Evolutionary conservation across 2,797 vertebrate species (phyloP), one percentile per base, ranked within the genome.

Genomic region (Enteromius afrohamiltoni): DNA sequence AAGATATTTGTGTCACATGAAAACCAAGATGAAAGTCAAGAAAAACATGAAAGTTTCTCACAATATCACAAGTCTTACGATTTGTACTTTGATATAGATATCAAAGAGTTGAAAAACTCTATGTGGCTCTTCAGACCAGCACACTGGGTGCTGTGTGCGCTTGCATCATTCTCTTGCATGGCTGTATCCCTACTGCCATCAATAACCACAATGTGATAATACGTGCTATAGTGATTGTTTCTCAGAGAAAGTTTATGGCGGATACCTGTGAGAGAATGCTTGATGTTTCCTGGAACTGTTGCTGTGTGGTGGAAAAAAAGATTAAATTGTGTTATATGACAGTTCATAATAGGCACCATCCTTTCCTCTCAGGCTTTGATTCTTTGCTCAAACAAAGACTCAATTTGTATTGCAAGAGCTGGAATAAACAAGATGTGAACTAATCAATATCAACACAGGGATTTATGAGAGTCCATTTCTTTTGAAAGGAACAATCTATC

Each of bases 381-480:
- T 74, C 69, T 37, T 26, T 37, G 8, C 34, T 49, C 60, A 23
- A 76, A 67, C 13, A 53, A 85, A 71, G 42, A 71, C 71, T 78
- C 65, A 31, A 55, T 77, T 51, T 77, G 29, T 81, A 62, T 47
- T 51, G 26, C 16, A 49, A 76, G 71, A 37, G 47, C 49, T 37
- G 70, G 58, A 65, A 64, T 75, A 37, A 81, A 85, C 64, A 42
- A 42, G 29, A 82, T 62, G 65, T 16, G 23, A 70, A 45, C 10
- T 0, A 78, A 77, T 85, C 79, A 65, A 79, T 82, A 85, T 40
- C 73, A 31, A 45, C n/a, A 26, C 19, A 6, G 60, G 60, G 26
- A 16, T 49, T n/a, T 81, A 51, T 34, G 10, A 42, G n/a, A 31
- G 17, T 78, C 6, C 1, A 19, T 79, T 74, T 58, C 60, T 65